Percentiles rank a stretch among this genome's conserved stretches.
These are phyloP conservation scores for Todiramphus saurophagus DNA, from an alignment of 2,113 vertebrate genomes.

Conservation along the genomic window DNA sequence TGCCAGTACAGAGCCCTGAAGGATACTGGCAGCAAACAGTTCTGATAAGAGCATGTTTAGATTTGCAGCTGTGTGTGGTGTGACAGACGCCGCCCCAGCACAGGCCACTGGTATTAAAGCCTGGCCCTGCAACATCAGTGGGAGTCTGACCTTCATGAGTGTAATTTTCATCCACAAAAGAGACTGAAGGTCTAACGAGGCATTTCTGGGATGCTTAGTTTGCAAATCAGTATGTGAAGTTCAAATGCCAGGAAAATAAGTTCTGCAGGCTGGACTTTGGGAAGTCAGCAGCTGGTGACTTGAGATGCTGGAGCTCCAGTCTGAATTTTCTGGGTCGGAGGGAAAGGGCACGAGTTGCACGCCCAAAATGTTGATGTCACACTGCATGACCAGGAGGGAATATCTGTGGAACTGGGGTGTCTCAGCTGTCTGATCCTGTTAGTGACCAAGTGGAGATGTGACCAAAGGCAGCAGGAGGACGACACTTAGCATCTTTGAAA, in stretches of 20 bases:
- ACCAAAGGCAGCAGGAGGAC: not conserved
- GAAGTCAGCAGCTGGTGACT: not conserved
- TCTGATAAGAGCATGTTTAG: not conserved
- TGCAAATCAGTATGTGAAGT: not conserved
- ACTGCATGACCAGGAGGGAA: not conserved
- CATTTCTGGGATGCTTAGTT: not conserved
- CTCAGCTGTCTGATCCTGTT: not conserved
- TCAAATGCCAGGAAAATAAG: not conserved
- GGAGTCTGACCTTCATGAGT: not conserved
- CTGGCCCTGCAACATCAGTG: not conserved
- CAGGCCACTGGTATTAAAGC: not conserved
- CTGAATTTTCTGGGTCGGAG: not conserved
- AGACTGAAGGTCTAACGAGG: not conserved
- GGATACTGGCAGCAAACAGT: not conserved
- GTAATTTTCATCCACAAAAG: not conserved
- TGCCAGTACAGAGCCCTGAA: not conserved
- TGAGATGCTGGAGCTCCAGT: not conserved
- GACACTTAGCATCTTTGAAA: not conserved
- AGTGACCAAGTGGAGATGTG: not conserved
- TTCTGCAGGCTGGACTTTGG: not conserved
- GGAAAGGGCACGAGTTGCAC: not conserved
- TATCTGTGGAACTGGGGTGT: not conserved
- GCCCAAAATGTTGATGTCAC: not conserved
- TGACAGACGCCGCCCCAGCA: not conserved
- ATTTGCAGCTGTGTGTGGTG: not conserved